These are phyloP conservation scores for Aspidoscelis tigris DNA, from an alignment of 2,113 vertebrate genomes.

Conservation along the genomic window DNA sequence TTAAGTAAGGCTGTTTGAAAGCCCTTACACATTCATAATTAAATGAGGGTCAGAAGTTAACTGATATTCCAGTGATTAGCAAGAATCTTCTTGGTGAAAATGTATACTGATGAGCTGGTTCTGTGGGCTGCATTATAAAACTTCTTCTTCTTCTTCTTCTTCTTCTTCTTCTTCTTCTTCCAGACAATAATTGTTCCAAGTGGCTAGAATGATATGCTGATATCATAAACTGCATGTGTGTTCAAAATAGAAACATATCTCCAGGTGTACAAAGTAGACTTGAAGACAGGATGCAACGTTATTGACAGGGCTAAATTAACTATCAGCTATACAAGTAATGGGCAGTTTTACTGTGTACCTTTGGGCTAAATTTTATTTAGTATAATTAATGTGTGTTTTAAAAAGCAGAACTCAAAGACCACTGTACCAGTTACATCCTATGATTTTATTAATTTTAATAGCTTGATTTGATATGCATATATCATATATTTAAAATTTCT, in stretches of 20 bases:
- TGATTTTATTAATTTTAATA: background rate
- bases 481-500: background rate
- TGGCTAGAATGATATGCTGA: too few species aligned
- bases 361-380: background rate
- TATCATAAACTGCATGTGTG: background rate
- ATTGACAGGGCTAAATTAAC: background rate
- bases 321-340: background rate
- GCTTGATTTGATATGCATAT: background rate
- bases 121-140: too few species aligned
- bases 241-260: background rate
- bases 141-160: too few species aligned
- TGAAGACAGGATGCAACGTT: background rate
- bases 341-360: background rate
- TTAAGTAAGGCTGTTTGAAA: too few species aligned
- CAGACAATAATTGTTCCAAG: too few species aligned
- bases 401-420: background rate
- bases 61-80: too few species aligned
- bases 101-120: too few species aligned
- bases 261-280: background rate
- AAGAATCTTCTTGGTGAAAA: too few species aligned
- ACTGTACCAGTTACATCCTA: background rate
- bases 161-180: too few species aligned
- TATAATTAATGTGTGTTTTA: background rate
- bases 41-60: too few species aligned
- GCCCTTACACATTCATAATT: too few species aligned